Evolutionary conservation across 2,888 invertebrate genomes (phyloP).

Genomic region (Brenthis hecate): DNA sequence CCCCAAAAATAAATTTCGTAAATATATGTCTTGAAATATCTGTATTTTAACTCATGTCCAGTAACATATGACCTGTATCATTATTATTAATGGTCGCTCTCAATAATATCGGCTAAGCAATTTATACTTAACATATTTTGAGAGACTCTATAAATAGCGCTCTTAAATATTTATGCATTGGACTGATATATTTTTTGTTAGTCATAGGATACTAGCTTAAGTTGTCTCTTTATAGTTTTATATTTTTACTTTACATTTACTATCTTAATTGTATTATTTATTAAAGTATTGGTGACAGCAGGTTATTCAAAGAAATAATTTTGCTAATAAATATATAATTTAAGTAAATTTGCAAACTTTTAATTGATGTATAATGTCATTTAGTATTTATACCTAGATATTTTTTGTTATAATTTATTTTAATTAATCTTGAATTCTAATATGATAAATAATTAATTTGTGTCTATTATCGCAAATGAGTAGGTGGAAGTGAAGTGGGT

Average conservation of each 20-base stretch:
- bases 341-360: no score
- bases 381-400: no score
- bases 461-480: no score
- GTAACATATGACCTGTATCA: conserved; percentile 36
- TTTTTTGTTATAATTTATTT: no score
- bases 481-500: no score
- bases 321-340: neutral
- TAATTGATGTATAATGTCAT: no score
- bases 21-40: conserved; percentile 29
- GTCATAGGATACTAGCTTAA: conserved; percentile 2
- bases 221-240: conserved; percentile 1
- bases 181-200: conserved; percentile 21
- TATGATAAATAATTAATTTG: no score
- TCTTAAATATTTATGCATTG: conserved; percentile 31
- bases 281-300: neutral
- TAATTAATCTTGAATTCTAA: no score
- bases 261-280: neutral
- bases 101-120: conserved; percentile 35
- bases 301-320: neutral
- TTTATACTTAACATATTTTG: conserved; percentile 36
- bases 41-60: conserved; percentile 31
- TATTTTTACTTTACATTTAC: conserved; percentile 2
- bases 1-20: conserved; percentile 31
- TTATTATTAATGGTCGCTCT: conserved; percentile 38
- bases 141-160: conserved; percentile 34